phyloP scores from a whole-genome alignment of 1,140 invertebrate genomes.

The Halesus radiatus region DNA sequence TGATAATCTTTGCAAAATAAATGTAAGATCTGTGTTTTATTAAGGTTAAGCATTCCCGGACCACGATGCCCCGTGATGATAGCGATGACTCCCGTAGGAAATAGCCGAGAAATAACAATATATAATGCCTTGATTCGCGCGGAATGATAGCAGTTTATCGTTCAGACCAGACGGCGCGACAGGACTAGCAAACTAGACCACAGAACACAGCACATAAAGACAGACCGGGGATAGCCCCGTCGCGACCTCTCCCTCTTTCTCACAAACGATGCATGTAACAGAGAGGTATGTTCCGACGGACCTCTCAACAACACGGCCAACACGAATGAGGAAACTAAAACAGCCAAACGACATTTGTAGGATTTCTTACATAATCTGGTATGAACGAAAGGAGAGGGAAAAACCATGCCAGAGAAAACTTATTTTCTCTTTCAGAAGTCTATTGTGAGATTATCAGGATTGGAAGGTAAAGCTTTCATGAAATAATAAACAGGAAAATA shows the following conservation, averaged over 20 bases:
- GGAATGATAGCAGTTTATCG: slow-evolving; percentile 8
- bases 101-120: too few species aligned
- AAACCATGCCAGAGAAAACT: not conserved
- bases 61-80: too few species aligned
- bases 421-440: not conserved
- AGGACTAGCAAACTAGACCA: not conserved
- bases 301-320: not conserved
- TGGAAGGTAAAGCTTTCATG: not conserved
- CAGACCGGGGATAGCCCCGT: not conserved
- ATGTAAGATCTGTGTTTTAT: too few species aligned
- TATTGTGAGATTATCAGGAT: not conserved
- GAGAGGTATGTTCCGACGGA: too few species aligned
- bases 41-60: too few species aligned
- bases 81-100: too few species aligned
- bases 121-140: slow-evolving; percentile 5
- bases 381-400: not conserved
- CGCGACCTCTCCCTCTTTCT: too few species aligned
- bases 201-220: not conserved
- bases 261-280: too few species aligned
- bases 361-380: slow-evolving; percentile 4
- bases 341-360: slow-evolving; percentile 1
- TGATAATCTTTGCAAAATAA: too few species aligned
- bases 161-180: slow-evolving; percentile 25
- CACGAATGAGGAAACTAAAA: not conserved
- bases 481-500: too few species aligned